Evolutionary conservation across 2,797 vertebrate species (phyloP).

Genomic region (Hippopotamyrus pictus): DNA sequence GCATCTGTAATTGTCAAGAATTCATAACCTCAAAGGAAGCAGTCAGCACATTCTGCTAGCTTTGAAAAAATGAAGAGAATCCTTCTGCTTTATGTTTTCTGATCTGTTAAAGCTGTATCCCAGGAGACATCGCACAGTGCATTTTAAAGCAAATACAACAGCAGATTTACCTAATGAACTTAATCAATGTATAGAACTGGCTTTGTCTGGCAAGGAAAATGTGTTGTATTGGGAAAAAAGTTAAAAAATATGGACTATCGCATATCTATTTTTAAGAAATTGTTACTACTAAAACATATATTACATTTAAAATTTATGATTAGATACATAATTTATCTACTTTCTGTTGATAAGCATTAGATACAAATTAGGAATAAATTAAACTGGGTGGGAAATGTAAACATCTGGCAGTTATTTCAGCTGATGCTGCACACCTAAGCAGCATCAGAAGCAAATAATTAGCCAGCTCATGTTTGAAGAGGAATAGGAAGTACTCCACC

Average conservation of each 20-base stretch:
- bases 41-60: background rate
- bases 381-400: background rate
- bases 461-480: background rate
- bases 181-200: background rate
- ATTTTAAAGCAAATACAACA: background rate
- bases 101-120: background rate
- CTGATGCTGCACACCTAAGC: background rate
- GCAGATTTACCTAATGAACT: background rate
- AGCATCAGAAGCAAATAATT: background rate
- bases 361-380: background rate
- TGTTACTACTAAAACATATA: background rate
- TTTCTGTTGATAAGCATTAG: background rate
- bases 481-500: background rate
- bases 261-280: background rate
- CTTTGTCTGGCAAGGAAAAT: background rate
- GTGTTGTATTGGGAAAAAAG: background rate
- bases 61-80: background rate
- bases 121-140: background rate
- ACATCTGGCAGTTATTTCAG: background rate
- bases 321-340: background rate
- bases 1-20: background rate
- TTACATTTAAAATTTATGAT: background rate
- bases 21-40: background rate
- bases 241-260: background rate
- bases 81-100: background rate